phyloP scores from a whole-genome alignment of 2,113 vertebrate species.

The Erythrolamprus reginae region DNA sequence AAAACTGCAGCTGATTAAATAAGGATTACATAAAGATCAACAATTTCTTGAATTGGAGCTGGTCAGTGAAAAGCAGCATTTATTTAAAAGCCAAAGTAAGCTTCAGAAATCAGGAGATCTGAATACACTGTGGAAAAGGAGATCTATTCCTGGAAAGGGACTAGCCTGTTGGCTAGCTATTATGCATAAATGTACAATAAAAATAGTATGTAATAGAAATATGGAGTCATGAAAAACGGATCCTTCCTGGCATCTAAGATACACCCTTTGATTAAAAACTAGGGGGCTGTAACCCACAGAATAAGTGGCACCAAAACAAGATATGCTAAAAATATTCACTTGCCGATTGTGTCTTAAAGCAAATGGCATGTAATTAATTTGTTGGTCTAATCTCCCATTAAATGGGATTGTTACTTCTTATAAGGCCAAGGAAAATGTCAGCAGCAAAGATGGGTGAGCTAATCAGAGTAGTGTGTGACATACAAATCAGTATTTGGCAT shows the following conservation, averaged over 20 bases:
- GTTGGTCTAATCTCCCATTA: slow-evolving; percentile 19
- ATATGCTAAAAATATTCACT: slow-evolving; percentile 22
- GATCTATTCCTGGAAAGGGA: background rate
- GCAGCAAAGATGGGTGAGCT: slow-evolving; percentile 2
- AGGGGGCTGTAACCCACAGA: background rate
- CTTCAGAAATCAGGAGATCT: background rate
- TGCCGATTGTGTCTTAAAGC: slow-evolving; percentile 6
- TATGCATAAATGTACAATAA: background rate
- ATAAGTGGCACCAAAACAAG: slow-evolving; percentile 7
- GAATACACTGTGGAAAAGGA: background rate
- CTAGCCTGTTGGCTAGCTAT: background rate
- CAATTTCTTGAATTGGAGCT: background rate
- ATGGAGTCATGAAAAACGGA: background rate
- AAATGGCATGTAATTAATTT: slow-evolving; percentile 28
- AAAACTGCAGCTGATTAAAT: background rate
- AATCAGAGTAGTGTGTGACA: slow-evolving; percentile 13
- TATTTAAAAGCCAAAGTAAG: background rate
- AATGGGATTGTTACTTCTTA: background rate
- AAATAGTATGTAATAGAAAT: background rate
- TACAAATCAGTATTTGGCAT: slow-evolving; percentile 1
- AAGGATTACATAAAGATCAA: slow-evolving; percentile 3
- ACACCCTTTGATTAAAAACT: background rate
- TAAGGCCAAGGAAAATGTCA: background rate
- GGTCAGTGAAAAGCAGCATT: slow-evolving; percentile 14
- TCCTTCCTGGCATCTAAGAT: background rate